phyloP scores from a whole-genome alignment of 2,888 invertebrate species.

The Coenonympha arcania region DNA sequence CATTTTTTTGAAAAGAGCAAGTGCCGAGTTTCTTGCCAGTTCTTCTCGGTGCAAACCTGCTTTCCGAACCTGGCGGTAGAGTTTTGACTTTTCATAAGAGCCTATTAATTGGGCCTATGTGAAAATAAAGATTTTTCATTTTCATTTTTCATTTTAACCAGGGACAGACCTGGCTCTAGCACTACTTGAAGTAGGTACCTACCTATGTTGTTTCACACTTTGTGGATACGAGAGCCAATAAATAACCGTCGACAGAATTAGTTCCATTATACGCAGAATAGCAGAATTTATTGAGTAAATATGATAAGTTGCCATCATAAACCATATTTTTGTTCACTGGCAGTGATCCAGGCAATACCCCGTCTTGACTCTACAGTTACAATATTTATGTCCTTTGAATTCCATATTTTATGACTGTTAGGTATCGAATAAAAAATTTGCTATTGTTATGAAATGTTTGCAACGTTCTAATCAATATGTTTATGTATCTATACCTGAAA shows the following conservation, averaged over 20 bases:
- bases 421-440: neutral
- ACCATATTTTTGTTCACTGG: constrained; percentile 13
- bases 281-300: constrained; percentile 8
- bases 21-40: no score
- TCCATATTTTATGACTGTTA: neutral
- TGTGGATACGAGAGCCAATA: constrained; percentile 29
- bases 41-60: no score
- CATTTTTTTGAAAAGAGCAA: no score
- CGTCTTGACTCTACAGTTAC: neutral
- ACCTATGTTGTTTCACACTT: neutral
- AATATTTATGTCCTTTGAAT: neutral
- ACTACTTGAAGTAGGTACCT: no score
- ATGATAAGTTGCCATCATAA: constrained; percentile 12
- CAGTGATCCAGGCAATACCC: constrained; percentile 8
- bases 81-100: no score
- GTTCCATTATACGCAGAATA: constrained; percentile 3
- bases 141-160: no score
- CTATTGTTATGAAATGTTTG: no score
- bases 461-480: no score
- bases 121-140: no score
- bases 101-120: no score
- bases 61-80: no score
- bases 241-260: constrained; percentile 7
- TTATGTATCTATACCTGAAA: neutral
- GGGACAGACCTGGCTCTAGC: no score